These are phyloP conservation scores for Synanthedon myopaeformis DNA, from an alignment of 2,888 invertebrate species.

Conservation along the genomic window DNA sequence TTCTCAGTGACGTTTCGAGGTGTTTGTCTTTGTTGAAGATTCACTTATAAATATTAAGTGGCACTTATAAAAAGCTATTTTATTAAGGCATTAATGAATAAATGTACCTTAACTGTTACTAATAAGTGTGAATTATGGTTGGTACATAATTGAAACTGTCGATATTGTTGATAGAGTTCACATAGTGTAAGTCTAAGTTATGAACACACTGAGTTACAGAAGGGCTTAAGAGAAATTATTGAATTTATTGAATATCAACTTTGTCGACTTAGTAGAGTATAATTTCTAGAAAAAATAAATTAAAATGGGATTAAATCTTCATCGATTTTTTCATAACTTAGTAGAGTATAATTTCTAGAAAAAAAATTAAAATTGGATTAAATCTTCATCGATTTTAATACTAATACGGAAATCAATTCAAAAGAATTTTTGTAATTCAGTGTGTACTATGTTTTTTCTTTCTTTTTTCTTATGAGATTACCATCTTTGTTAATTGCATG, in stretches of 20 bases:
- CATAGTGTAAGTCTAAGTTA: slow-evolving; percentile 1
- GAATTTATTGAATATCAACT: no score
- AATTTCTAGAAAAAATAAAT: no score
- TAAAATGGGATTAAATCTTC: no score
- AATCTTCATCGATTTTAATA: no score
- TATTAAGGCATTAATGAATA: background rate
- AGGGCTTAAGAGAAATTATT: no score
- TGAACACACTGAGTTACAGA: background rate
- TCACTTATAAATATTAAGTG: background rate
- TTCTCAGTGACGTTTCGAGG: background rate
- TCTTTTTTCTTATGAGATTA: slow-evolving; percentile 7
- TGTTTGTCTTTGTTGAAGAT: background rate
- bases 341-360: no score
- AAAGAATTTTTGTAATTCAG: background rate
- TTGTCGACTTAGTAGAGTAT: no score
- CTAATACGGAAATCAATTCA: no score
- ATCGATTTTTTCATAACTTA: no score
- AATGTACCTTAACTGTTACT: background rate
- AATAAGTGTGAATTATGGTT: background rate
- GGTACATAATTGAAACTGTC: slow-evolving; percentile 22
- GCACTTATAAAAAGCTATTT: background rate
- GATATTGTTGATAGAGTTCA: slow-evolving; percentile 24
- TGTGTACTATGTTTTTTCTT: background rate
- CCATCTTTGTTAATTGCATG: slow-evolving; percentile 19
- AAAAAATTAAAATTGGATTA: no score